These are phyloP conservation scores for Leptinotarsa undecemlineata DNA, from an alignment of 1,140 invertebrate species.

Conservation along the genomic window DNA sequence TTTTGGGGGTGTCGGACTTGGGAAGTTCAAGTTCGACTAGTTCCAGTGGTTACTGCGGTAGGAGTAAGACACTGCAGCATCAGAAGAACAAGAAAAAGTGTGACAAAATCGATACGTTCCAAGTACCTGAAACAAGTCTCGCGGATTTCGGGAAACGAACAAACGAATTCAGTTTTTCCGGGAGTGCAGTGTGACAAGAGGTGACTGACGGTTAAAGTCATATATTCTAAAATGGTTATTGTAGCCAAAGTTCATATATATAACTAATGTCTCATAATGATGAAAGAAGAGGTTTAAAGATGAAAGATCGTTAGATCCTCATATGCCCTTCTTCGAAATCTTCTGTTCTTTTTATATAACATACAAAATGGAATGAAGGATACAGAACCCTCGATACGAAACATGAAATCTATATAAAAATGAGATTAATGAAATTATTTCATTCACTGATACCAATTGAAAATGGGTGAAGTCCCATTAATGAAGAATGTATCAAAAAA, in stretches of 20 bases:
- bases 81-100: constrained; percentile 47
- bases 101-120: constrained; percentile 53
- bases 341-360: no score
- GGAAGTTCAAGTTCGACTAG: constrained; percentile 52
- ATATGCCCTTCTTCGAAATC: no score
- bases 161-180: constrained; percentile 48
- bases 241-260: neutral
- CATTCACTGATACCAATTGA: no score
- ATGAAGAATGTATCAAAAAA: no score
- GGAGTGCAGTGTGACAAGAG: constrained; percentile 53
- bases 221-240: neutral
- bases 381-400: no score
- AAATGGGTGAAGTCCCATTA: no score
- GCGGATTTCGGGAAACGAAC: constrained; percentile 46
- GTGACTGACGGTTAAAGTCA: neutral
- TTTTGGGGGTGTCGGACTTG: constrained; percentile 49
- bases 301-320: neutral
- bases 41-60: constrained; percentile 49
- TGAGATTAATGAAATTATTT: no score
- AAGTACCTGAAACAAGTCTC: constrained; percentile 49
- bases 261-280: neutral
- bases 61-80: constrained; percentile 53
- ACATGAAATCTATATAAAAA: no score
- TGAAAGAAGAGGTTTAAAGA: neutral
- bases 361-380: no score